These are phyloP conservation scores for Drosophila meridiana DNA, from an alignment of 2,888 invertebrate species.

Conservation along the genomic window DNA sequence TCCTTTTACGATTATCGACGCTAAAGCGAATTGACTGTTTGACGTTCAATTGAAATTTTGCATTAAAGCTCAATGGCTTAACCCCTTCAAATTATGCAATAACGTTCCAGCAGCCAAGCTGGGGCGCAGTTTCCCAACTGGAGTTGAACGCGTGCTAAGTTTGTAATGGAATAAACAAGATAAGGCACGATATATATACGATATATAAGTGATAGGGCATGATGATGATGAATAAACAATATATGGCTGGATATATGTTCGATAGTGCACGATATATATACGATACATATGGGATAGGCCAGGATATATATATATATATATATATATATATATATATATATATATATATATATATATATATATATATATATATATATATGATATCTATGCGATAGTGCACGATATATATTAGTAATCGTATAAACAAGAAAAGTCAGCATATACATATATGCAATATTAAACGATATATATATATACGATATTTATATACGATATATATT, in stretches of 20 bases:
- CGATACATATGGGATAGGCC: background rate
- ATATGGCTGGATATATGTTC: no score
- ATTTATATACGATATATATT: no score
- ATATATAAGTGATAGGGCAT: background rate
- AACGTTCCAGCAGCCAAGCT: conserved; percentile 29
- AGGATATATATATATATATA: no score
- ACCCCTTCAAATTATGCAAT: conserved; percentile 80
- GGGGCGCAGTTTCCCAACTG: background rate
- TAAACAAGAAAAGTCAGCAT: no score
- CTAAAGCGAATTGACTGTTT: conserved; percentile 81
- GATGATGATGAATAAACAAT: no score
- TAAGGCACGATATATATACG: background rate
- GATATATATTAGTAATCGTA: no score
- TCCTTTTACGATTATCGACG: conserved; percentile 81
- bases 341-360: no score
- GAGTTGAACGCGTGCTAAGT: background rate
- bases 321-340: no score
- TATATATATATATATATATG: no score
- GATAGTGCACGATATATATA: background rate
- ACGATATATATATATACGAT: no score
- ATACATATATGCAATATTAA: no score
- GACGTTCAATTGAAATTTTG: conserved; percentile 82
- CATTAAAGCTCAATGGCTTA: conserved; percentile 80
- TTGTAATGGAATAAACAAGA: rapidly evolving
- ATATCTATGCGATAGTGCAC: background rate